Conservation (phyloP, 1,140 invertebrate species). For the Drosophila gunungcola region DNA sequence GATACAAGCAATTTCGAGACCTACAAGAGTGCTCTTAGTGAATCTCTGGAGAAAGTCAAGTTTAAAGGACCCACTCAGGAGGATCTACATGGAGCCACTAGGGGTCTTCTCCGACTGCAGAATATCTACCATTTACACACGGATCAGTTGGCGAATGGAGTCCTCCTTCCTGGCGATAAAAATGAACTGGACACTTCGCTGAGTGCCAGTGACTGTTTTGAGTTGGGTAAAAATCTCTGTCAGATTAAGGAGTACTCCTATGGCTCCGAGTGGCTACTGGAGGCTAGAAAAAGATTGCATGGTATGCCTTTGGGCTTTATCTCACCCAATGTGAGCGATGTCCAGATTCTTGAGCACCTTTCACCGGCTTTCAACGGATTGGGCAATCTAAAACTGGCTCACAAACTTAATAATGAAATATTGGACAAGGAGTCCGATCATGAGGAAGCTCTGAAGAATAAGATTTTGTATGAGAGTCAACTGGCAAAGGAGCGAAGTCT, state of each 20-base stretch:
- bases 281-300: slow-evolving; percentile 86
- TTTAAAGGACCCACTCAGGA: slow-evolving; percentile 90
- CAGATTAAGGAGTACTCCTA: slow-evolving; percentile 95
- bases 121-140: slow-evolving; percentile 97
- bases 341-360: slow-evolving; percentile 46
- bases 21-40: slow-evolving; percentile 86
- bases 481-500: slow-evolving; percentile 22
- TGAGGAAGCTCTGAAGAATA: slow-evolving; percentile 32
- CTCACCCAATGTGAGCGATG: slow-evolving; percentile 29
- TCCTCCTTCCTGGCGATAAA: slow-evolving; percentile 88
- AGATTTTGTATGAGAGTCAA: slow-evolving; percentile 18
- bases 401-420: slow-evolving; percentile 55
- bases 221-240: slow-evolving; percentile 95
- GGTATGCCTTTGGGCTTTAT: neutral
- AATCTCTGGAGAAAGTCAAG: slow-evolving; percentile 86
- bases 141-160: slow-evolving; percentile 92
- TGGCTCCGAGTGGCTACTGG: slow-evolving; percentile 96
- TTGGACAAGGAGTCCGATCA: slow-evolving; percentile 40
- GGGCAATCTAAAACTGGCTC: slow-evolving; percentile 60
- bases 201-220: slow-evolving; percentile 95
- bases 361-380: slow-evolving; percentile 15
- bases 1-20: neutral
- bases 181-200: slow-evolving; percentile 85
- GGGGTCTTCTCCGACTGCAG: slow-evolving; percentile 96
- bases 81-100: slow-evolving; percentile 95